Base-by-base conservation (phyloP, 2,113 vertebrate genomes). In the Alosa alosa region DNA sequence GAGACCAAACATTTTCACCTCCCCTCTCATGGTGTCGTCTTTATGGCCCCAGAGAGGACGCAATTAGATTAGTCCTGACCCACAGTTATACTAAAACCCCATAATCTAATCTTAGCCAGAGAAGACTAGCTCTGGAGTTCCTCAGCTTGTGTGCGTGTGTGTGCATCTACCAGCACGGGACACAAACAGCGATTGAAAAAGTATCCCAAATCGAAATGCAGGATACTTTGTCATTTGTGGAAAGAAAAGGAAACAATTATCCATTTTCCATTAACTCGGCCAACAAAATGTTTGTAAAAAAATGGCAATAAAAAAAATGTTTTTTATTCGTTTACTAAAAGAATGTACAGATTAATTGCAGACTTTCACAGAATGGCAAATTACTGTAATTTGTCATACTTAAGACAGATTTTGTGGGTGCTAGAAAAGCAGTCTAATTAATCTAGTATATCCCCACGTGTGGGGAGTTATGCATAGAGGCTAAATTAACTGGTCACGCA, bases 21-120 rank as follows among this genome's bases (percentile, higher is more conserved):
- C 11, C 72, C 31, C 36, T 85, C 82, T 87, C 82, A 81, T 87
- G 81, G 83, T 75, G 82, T 90, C 89, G 85, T 57, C 72, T 81
- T 91, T 91, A 89, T 86, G 87, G 50, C 41, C 91, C 75, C 11
- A 47, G 87, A 84, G 75, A 82, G 81, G 55, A 84, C 82, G 44
- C 85, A 81, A 88, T 88, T 87, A 68, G 78, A 89, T 90, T 89
- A 86, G 83, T 49, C 82, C 78, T 86, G 81, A 83, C 90, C 85
- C 64, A 44, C n/a, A 68, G 52, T 88, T 87, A 87, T 87, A 84
- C 84, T 72, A 25, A 72, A 75, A 81, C 85, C 82, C 82, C 49
- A 25, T 88, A 90, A 91, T 90, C 84, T 57, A 87, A 90, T 89
- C 45, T 86, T 81, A 15, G 45, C 45, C 82, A 75, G 52, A 64